Evolutionary conservation across 2,888 invertebrate genomes (phyloP).

Genomic region (Punctoribates punctum): DNA sequence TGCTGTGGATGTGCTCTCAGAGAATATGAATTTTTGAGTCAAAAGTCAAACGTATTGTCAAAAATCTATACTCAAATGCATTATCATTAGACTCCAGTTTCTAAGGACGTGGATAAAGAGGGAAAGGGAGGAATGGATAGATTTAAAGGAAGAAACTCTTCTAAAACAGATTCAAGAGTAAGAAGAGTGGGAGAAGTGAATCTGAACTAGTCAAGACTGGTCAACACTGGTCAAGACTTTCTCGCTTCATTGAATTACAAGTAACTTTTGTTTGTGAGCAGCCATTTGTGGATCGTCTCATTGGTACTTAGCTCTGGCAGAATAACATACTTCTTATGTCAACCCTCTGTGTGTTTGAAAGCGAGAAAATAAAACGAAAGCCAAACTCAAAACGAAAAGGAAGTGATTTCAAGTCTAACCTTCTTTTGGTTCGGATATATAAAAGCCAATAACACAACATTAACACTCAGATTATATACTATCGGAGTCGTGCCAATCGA

Average conservation of each 20-base stretch:
- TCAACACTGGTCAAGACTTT: constrained; percentile 5
- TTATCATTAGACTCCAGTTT: not conserved
- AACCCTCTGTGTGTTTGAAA: not conserved
- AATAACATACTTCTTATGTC: constrained; percentile 19
- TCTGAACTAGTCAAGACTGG: not conserved
- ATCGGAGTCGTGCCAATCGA: not conserved
- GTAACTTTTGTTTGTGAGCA: constrained; percentile 9
- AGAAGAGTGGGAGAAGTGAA: not conserved
- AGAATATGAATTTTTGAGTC: not conserved
- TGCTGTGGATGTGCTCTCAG: not conserved
- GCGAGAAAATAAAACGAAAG: constrained; percentile 22
- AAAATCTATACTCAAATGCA: constrained; percentile 3
- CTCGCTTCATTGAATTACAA: constrained; percentile 33
- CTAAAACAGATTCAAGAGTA: not conserved
- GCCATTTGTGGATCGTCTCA: not conserved
- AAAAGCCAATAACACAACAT: constrained; percentile 22
- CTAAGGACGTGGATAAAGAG: not conserved
- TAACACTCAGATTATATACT: constrained; percentile 28
- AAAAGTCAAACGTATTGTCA: constrained; percentile 16
- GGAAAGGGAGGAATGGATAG: not conserved
- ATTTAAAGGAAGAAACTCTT: not conserved
- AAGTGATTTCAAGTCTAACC: constrained; percentile 24
- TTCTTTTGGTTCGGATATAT: not conserved
- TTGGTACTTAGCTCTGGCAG: not conserved
- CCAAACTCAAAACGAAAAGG: constrained; percentile 21